phyloP scores from a whole-genome alignment of 1,140 invertebrate species.

The Drosophila erecta region DNA sequence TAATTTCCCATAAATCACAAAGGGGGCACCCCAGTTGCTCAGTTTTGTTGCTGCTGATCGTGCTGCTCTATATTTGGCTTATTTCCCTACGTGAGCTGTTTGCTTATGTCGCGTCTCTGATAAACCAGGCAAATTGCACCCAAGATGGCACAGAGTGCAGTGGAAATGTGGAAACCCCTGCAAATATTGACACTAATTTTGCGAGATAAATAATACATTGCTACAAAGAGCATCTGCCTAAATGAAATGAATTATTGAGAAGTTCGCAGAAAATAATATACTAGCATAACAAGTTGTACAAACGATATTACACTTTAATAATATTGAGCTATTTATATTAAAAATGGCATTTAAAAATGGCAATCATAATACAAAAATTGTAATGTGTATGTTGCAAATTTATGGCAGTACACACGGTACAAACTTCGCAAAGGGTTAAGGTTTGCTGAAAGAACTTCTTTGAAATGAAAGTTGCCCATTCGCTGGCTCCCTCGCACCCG shows the following conservation, averaged over 20 bases:
- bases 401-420: too few relatives aligned
- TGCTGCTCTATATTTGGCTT: constrained; percentile 48
- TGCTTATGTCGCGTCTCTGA: constrained; percentile 40
- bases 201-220: background rate
- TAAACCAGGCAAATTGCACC: constrained; percentile 40
- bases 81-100: constrained; percentile 46
- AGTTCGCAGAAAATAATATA: too few relatives aligned
- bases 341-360: too few relatives aligned
- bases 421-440: constrained; percentile 6
- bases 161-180: constrained; percentile 26
- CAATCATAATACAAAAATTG: too few relatives aligned
- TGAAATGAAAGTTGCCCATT: constrained; percentile 45
- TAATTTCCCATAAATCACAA: constrained; percentile 62
- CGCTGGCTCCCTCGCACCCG: constrained; percentile 23
- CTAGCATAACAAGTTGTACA: too few relatives aligned
- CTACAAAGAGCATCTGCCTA: too few relatives aligned
- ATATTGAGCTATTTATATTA: background rate
- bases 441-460: constrained; percentile 30
- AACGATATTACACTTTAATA: too few relatives aligned
- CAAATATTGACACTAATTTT: constrained; percentile 30
- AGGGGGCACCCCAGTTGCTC: constrained; percentile 38
- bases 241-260: too few relatives aligned
- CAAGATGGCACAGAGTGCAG: background rate
- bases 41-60: constrained; percentile 25
- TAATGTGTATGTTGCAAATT: too few relatives aligned